A percentile compares a stretch with the other conserved stretches of the same genome.
These are phyloP conservation scores for Perognathus longimembris DNA, from an alignment of 2,113 vertebrate genomes.

Conservation along the genomic window DNA sequence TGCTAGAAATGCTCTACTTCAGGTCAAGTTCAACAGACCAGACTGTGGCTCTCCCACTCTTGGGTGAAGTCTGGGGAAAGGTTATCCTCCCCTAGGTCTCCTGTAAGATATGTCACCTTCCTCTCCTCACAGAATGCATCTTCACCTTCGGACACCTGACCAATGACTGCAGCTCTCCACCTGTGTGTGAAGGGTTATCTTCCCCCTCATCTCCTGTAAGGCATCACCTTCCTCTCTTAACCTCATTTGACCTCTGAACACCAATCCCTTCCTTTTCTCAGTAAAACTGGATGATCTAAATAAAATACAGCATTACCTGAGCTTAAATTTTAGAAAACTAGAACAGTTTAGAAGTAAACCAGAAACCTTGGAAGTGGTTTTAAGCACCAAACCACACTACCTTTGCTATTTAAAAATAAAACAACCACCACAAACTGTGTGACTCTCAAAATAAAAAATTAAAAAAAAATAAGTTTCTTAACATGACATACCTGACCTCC, in stretches of 20 bases:
- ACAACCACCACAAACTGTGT: no score
- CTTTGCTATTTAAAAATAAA: not conserved
- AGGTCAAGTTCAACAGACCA: not conserved
- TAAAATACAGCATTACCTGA: not conserved
- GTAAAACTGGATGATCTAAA: slow-evolving; percentile 6
- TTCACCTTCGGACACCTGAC: not conserved
- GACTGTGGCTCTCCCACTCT: not conserved
- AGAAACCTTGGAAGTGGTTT: not conserved
- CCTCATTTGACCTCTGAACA: not conserved
- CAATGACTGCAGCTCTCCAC: not conserved
- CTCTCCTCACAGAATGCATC: not conserved
- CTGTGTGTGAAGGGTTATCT: not conserved
- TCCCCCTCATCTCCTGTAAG: not conserved
- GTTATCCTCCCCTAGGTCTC: not conserved
- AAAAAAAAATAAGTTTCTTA: slow-evolving; percentile 4
- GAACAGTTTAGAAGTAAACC: not conserved
- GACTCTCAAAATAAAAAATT: not conserved
- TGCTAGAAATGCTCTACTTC: not conserved
- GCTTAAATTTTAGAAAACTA: slow-evolving; percentile 11
- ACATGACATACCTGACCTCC: not conserved
- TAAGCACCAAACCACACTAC: not conserved
- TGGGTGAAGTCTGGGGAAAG: not conserved
- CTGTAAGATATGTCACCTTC: not conserved
- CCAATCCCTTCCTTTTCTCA: slow-evolving; percentile 27
- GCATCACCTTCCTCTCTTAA: not conserved